phyloP scores from a whole-genome alignment of 2,888 invertebrate genomes.

The Coremacera marginata region DNA sequence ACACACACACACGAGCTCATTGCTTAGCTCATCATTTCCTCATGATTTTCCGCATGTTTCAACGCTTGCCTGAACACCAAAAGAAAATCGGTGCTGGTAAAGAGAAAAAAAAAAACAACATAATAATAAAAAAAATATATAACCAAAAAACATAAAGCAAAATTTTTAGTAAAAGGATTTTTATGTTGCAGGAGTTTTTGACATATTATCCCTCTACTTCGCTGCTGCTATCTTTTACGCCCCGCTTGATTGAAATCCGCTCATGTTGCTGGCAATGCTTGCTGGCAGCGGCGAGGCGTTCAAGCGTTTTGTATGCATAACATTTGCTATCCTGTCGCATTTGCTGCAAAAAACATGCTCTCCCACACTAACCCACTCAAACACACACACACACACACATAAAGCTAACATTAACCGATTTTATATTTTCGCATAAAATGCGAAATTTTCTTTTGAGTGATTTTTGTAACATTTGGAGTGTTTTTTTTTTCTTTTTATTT shows the following conservation, averaged over 20 bases:
- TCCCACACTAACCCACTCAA: no score
- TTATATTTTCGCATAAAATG: not conserved
- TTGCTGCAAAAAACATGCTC: not conserved
- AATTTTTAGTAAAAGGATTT: not conserved
- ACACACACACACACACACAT: no score
- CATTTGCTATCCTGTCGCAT: constrained; percentile 4
- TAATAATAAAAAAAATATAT: not conserved
- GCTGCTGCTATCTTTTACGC: not conserved
- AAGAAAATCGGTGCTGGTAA: not conserved
- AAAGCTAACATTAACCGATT: no score
- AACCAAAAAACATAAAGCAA: not conserved
- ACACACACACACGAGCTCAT: not conserved
- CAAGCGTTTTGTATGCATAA: constrained; percentile 8
- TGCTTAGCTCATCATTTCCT: not conserved
- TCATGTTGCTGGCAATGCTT: not conserved
- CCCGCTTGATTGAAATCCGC: not conserved
- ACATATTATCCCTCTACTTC: not conserved
- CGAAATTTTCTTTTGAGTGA: constrained; percentile 11
- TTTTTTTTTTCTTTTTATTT: constrained; percentile 2
- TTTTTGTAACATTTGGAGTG: not conserved
- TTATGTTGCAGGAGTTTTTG: not conserved
- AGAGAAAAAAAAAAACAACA: not conserved
- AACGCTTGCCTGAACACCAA: not conserved
- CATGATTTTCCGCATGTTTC: constrained; percentile 8
- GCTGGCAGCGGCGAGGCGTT: not conserved